phyloP scores from a whole-genome alignment of 2,113 vertebrate genomes.

The Pseudonaja textilis region DNA sequence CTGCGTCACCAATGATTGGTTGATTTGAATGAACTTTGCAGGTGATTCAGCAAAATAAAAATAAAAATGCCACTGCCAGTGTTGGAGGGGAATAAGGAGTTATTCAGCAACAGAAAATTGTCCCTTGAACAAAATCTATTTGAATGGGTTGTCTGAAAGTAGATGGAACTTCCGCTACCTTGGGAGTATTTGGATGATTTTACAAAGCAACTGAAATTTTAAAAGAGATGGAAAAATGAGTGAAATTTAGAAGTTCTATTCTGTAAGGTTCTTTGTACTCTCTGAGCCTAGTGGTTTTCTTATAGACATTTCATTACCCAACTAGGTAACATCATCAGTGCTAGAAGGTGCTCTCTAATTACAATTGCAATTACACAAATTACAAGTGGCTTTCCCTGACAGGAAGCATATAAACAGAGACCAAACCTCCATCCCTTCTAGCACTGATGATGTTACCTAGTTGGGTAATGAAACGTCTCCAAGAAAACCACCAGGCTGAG shows the following conservation, averaged over 20 bases:
- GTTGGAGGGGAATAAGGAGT: neutral
- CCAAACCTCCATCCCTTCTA: no score
- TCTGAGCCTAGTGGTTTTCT: no score
- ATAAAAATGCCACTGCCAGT: no score
- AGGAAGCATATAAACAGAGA: no score
- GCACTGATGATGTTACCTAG: no score
- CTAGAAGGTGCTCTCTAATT: no score
- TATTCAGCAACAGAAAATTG: neutral
- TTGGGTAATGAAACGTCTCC: no score
- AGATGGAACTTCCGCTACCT: neutral
- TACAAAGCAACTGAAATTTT: neutral
- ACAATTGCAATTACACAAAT: no score
- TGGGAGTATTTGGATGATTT: neutral
- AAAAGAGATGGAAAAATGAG: neutral
- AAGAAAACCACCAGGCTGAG: neutral
- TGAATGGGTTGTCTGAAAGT: neutral
- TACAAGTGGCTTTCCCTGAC: no score
- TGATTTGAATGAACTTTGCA: neutral
- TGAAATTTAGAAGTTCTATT: neutral
- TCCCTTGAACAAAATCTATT: neutral
- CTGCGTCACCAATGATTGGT: neutral
- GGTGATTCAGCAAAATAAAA: no score
- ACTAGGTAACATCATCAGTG: no score
- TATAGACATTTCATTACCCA: no score
- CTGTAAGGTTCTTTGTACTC: neutral